Percentiles rank a stretch among this genome's conserved stretches.
phyloP scores from a whole-genome alignment of 2,888 invertebrate genomes.

The Amphiduros pacificus region DNA sequence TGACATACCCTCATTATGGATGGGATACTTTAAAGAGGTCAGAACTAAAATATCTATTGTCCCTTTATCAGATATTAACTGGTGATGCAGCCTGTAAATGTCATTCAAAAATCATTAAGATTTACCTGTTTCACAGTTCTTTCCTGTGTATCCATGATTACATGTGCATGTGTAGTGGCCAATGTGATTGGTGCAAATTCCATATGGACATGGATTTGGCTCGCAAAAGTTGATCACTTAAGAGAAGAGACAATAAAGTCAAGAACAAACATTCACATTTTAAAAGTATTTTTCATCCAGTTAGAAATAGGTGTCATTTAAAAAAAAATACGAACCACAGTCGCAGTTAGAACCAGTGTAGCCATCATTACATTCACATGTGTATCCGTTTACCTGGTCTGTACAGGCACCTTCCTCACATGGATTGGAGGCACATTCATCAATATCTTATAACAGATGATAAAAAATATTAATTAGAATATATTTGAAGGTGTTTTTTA shows the following conservation, averaged over 20 bases:
- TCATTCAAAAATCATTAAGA: too few species aligned
- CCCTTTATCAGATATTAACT: too few species aligned
- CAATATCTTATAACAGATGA: slow-evolving; percentile 9
- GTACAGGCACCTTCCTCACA: slow-evolving; percentile 17
- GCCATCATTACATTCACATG: slow-evolving; percentile 9
- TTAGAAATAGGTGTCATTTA: too few species aligned
- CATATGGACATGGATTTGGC: slow-evolving; percentile 22
- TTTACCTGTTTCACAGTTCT: slow-evolving; percentile 64
- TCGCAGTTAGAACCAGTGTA: too few species aligned
- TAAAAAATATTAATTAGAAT: not conserved
- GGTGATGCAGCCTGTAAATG: too few species aligned
- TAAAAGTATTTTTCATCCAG: too few species aligned
- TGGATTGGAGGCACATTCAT: slow-evolving; percentile 24
- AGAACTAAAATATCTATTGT: too few species aligned
- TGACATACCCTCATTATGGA: too few species aligned
- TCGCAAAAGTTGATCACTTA: slow-evolving; percentile 20
- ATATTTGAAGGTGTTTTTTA: not conserved
- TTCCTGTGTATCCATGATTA: slow-evolving; percentile 60
- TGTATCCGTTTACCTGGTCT: slow-evolving; percentile 15
- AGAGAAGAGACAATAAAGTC: not conserved
- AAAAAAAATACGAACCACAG: too few species aligned
- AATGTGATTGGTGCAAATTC: slow-evolving; percentile 10
- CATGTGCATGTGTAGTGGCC: slow-evolving; percentile 13
- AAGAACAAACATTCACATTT: too few species aligned
- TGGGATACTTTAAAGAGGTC: too few species aligned